Evolutionary conservation across 2,797 vertebrate species (phyloP).

Genomic region (Hippopotamyrus pictus): DNA sequence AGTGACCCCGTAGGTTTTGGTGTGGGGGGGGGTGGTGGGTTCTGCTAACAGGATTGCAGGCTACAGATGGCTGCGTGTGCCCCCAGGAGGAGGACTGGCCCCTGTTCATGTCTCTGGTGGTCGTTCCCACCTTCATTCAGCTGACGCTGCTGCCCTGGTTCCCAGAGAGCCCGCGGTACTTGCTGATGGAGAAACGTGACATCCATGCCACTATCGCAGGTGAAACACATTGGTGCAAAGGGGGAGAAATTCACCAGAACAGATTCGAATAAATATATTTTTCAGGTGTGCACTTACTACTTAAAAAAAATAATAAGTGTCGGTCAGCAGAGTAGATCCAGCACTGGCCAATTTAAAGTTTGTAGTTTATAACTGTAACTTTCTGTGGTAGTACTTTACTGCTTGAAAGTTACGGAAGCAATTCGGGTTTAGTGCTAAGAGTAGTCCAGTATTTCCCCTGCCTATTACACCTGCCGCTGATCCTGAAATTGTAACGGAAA

Average conservation of each 20-base stretch:
- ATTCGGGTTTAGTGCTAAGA: background rate
- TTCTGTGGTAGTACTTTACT: background rate
- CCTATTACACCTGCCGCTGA: background rate
- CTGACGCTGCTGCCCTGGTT: conserved; percentile 79
- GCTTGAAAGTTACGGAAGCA: background rate
- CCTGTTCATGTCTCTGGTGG: conserved; percentile 69
- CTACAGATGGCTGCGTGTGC: background rate
- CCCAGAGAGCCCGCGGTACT: conserved; percentile 83
- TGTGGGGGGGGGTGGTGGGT: background rate
- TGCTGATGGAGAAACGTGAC: conserved; percentile 77
- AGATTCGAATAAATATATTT: background rate
- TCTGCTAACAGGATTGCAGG: background rate
- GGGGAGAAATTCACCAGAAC: background rate
- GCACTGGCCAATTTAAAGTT: background rate
- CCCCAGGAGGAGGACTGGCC: conserved; percentile 80
- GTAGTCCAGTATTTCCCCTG: background rate
- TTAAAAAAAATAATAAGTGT: background rate
- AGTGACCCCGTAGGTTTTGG: background rate
- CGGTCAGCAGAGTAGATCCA: background rate
- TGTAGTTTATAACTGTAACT: background rate
- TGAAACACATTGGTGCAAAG: conserved; percentile 41
- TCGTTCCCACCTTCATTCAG: conserved; percentile 69
- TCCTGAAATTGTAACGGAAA: background rate
- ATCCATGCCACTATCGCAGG: conserved; percentile 67
- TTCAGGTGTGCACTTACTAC: background rate